A percentile compares a stretch with the other conserved stretches of the same genome.
Evolutionary conservation across 2,888 invertebrate genomes (phyloP).

Genomic region (Drosophila atripex): DNA sequence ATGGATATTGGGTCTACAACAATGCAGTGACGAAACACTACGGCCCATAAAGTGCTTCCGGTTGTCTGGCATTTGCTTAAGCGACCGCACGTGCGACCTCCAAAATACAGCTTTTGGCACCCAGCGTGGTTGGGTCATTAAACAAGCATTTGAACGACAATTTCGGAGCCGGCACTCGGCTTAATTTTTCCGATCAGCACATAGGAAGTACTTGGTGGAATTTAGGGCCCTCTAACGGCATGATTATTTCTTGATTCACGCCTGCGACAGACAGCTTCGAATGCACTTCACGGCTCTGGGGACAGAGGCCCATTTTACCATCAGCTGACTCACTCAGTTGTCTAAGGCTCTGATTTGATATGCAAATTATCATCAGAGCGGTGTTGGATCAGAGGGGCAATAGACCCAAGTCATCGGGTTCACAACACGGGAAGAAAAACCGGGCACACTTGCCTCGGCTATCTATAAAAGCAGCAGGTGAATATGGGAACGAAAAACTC

Average conservation of each 20-base stretch:
- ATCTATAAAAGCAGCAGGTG: constrained; percentile 61
- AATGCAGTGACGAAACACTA: constrained; percentile 18
- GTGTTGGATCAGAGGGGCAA: constrained; percentile 28
- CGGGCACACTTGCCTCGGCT: constrained; percentile 14
- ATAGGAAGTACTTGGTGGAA: constrained; percentile 67
- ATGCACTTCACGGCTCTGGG: constrained; percentile 63
- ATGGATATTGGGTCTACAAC: constrained; percentile 27
- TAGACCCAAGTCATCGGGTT: constrained; percentile 20
- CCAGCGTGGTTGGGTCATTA: constrained; percentile 48
- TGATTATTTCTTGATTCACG: constrained; percentile 70
- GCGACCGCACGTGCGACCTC: constrained; percentile 64
- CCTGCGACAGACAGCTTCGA: constrained; percentile 24
- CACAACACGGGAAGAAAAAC: constrained; percentile 47
- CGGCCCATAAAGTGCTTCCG: constrained; percentile 62
- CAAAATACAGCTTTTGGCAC: constrained; percentile 43
- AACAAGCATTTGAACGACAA: constrained; percentile 69
- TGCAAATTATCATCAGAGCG: too few species aligned
- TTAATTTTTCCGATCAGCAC: constrained; percentile 1
- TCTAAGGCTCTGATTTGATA: constrained; percentile 62
- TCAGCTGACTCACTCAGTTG: constrained; percentile 28
- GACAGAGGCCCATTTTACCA: constrained; percentile 53
- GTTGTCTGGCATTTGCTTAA: constrained; percentile 42
- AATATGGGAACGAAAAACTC: constrained; percentile 7
- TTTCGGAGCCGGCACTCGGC: constrained; percentile 25
- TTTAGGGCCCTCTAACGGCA: constrained; percentile 56